Base-by-base conservation (phyloP, 2,888 invertebrate species). In the Drosophila koepferae region DNA sequence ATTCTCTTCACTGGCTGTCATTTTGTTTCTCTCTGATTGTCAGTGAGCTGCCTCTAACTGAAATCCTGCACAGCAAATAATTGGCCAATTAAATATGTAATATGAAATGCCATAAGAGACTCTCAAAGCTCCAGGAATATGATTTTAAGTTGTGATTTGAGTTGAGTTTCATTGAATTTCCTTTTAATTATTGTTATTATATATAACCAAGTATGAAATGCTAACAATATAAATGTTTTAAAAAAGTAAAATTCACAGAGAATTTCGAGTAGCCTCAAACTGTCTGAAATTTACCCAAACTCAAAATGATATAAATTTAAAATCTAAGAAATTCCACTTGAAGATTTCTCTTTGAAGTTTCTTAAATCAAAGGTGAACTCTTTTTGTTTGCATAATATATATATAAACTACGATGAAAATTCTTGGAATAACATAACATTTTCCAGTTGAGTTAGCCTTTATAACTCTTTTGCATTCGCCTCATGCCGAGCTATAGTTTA, bases 11-110 rank as follows among this genome's bases (percentile, higher is more conserved):
- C 46, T 46, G n/a, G 28, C 36, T 36, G 36, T 63, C 38, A 63
- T 44, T 43, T 64, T 44, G 58, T 76, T 63, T 41, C 56, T 28
- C 70, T 16, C 16, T 16, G 77, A 73, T 82, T 77, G 82, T 60
- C 71, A 68, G 28, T 70, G 58, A 73, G 75, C 72, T 56, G 56
- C 12, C 7, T n/a, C 28, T 43, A 38, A 56, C 23, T 31, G 20
- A 51, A 36, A 38, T 10, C n/a, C 31, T n/a, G 41, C 48, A 18
- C 49, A 18, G 10, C 40, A 65, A 70, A 55, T 71, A 63, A 66
- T 63, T 69, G 65, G 41, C 55, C 71, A 79, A 62, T 64, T 66
- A 74, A 55, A 60, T 65, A 53, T 54, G 58, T 43, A 65, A 41
- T 63, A 41, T 63, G 59, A 9, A 59, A 55, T 23, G 63, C 56